These are phyloP conservation scores for Sylvia atricapilla DNA, from an alignment of 2,113 vertebrate species.

Conservation along the genomic window DNA sequence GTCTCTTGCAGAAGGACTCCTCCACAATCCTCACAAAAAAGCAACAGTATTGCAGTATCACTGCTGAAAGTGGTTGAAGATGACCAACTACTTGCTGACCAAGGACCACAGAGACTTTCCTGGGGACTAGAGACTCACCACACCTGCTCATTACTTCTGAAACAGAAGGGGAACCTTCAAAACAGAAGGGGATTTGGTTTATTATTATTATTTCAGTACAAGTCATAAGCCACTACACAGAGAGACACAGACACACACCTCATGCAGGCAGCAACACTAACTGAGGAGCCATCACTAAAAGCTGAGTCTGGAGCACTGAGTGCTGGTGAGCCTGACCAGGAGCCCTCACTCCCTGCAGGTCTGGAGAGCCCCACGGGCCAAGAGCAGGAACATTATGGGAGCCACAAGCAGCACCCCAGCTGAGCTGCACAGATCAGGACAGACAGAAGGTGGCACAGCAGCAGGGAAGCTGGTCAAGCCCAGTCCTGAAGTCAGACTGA, in stretches of 20 bases:
- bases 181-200: not conserved
- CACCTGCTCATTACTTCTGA: not conserved
- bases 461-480: not conserved
- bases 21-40: not conserved
- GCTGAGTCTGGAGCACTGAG: not conserved
- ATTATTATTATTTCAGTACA: not conserved
- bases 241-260: not conserved
- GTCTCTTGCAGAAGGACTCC: not conserved
- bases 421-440: accelerated
- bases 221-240: not conserved
- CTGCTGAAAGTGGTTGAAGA: not conserved
- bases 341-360: not conserved
- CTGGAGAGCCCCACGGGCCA: accelerated
- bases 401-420: not conserved
- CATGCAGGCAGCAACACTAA: not conserved
- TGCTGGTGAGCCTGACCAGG: not conserved
- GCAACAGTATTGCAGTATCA: not conserved
- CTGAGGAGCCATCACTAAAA: not conserved
- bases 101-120: not conserved
- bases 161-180: not conserved
- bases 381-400: not conserved
- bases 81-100: not conserved
- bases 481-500: not conserved
- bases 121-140: not conserved
- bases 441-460: not conserved